Evolutionary conservation across 2,797 vertebrate species (phyloP), one percentile per base, ranked within the genome.

Genomic region (Etheostoma nigrum): DNA sequence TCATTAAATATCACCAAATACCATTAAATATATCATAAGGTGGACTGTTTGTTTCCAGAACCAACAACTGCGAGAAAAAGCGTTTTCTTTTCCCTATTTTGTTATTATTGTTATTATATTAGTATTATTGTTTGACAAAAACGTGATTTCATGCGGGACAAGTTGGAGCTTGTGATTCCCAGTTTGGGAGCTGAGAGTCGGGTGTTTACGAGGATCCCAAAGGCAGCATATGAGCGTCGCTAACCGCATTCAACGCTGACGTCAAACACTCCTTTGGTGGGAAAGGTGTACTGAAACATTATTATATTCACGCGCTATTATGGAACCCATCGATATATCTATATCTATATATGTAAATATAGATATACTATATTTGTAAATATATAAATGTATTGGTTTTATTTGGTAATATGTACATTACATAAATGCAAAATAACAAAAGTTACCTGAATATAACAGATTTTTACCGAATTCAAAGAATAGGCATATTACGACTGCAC

Each of bases 191-290:
- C 11, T 23, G 0, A 14, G 27, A 11, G 1, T n/a, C 0, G 1
- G 11, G 4, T 60, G 5, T 0, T 63, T 83, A 68, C 88, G 47
- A 77, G 54, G 61, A 36, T 0, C 21, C n/a, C 13, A 74, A 75
- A 89, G 15, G 78, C 78, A 83, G 47, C 92, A 82, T 23, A 45
- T 63, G 23, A 85, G 83, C 88, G 85, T 90, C 87, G 86, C 68
- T 68, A 77, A 80, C 88, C 80, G 90, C 90, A 88, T 85, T 82
- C 67, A 68, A 60, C 67, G 88, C 83, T 90, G 90, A 93, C 92
- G 92, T 94, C 90, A 93, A 88, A 89, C 87, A 80, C 75, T 77
- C 23, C 86, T 66, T 75, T 76, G 48, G 78, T 53, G 79, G 7
- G 15, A 72, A 76, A 74, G 69, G 53, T 55, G n/a, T 78, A n/a